A percentile compares a stretch with the other conserved stretches of the same genome.
These are phyloP conservation scores for Drosophila eohydei DNA, from an alignment of 2,888 invertebrate species.

Conservation along the genomic window DNA sequence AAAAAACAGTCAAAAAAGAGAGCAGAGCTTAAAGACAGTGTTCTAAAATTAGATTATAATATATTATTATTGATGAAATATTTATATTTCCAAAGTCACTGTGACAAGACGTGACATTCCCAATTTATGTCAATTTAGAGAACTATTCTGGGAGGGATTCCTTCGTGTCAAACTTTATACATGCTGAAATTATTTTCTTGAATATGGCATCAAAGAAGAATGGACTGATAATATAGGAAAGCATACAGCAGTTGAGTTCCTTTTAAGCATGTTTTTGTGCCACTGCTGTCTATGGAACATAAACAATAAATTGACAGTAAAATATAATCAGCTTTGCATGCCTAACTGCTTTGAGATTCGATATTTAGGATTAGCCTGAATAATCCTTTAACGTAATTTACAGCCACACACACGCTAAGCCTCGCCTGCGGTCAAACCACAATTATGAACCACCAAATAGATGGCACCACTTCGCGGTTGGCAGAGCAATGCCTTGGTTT, in stretches of 20 bases:
- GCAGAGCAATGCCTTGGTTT: neutral
- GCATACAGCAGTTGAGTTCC: no score
- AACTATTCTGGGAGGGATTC: no score
- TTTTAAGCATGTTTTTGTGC: no score
- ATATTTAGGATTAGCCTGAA: constrained; percentile 25
- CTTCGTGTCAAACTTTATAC: no score
- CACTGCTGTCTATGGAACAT: no score
- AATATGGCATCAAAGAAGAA: no score
- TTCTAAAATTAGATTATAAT: neutral
- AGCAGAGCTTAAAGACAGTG: neutral
- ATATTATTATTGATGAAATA: neutral
- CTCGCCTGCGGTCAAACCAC: constrained; percentile 45
- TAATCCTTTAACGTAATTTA: constrained; percentile 40
- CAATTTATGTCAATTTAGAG: no score
- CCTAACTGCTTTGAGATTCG: neutral
- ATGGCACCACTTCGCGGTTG: constrained; percentile 16
- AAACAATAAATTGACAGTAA: neutral
- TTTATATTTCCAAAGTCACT: neutral
- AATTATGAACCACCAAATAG: constrained; percentile 42
- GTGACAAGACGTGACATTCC: no score
- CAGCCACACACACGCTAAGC: neutral
- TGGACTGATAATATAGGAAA: no score
- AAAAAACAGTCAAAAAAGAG: neutral
- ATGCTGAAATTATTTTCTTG: no score
- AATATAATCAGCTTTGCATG: neutral